These are phyloP conservation scores for Theocolax elegans DNA, from an alignment of 1,140 invertebrate genomes.

Conservation along the genomic window DNA sequence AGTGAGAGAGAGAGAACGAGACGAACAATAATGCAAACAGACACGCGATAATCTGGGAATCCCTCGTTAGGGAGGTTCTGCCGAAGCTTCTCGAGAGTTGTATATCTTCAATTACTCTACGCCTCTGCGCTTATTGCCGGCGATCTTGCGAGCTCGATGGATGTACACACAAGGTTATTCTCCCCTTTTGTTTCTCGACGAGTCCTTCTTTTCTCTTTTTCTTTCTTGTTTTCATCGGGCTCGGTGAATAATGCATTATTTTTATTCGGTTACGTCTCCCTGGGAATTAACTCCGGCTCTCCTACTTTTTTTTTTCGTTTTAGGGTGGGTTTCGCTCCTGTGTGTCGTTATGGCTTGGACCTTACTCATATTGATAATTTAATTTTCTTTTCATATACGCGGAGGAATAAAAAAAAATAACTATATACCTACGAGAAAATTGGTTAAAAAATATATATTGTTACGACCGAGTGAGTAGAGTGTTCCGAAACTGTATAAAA, in stretches of 20 bases:
- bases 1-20: conserved; percentile 7
- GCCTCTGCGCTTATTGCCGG: conserved; percentile 1
- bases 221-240: background rate
- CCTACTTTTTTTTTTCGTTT: background rate
- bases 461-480: too few relatives aligned
- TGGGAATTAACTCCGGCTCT: too few relatives aligned
- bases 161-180: too few relatives aligned
- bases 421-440: too few relatives aligned
- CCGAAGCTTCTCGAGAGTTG: conserved; percentile 3
- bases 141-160: background rate
- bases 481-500: too few relatives aligned
- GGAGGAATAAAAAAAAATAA: too few relatives aligned
- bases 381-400: too few relatives aligned
- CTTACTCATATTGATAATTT: too few relatives aligned
- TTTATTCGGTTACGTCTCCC: background rate
- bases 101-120: conserved; percentile 18
- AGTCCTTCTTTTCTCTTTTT: background rate
- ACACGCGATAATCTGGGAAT: conserved; percentile 58
- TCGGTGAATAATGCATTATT: background rate
- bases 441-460: too few relatives aligned
- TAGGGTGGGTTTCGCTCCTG: too few relatives aligned
- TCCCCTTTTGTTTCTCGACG: background rate
- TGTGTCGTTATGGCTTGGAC: too few relatives aligned
- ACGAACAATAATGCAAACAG: conserved; percentile 56
- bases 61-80: conserved; percentile 44